Base-by-base conservation (phyloP, 2,888 invertebrate genomes). In the Thymelicus lineola region DNA sequence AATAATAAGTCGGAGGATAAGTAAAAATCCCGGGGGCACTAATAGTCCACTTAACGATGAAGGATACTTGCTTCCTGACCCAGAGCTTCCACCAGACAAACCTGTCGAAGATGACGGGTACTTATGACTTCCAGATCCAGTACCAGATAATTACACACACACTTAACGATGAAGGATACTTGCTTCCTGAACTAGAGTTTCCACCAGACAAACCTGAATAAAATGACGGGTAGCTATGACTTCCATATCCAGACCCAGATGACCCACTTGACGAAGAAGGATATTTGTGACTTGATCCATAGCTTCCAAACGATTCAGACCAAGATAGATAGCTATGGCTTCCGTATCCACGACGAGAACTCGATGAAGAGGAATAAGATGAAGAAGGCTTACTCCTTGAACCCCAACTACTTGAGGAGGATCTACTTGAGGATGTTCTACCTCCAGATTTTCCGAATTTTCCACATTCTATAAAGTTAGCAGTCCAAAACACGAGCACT, bases 401-500 rank as follows among this genome's bases (percentile, higher is more conserved):
- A 46, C 74, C 67, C 0, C 70, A 76, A 14, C 65, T 55, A 36
- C 20, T 50, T 9, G 64, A 70, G 9, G 42, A 46, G 14, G 62
- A 63, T 38, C 38, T 10, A 42, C 42, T 12, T 12, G 10, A 42
- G 9, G 38, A 38, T 38, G 38, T 77, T 7, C 78, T 77, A 5
- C 72, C 14, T 76, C 61, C 46, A 20, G 12, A 38, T 28, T 20
- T 20, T 20, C 38, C 14, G 17, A 20, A 50, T 36, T 82, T 75
- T 57, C 77, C 68, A 76, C 86, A 82, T 76, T 86, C 82, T 66
- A 81, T 79, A 62, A 81, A 77, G 74, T 81, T 80, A 46, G 82
- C 76, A 63, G 80, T 77, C 48, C 84, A 69, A 79, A 82, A 81
- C 71, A 81, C 76, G 72, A 89, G 74, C 68, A 89, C 80, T 15